Percentiles rank a stretch among this genome's conserved stretches.
Evolutionary conservation across 2,797 vertebrate genomes (phyloP).

Genomic region (Mormyrus hasselquistii): DNA sequence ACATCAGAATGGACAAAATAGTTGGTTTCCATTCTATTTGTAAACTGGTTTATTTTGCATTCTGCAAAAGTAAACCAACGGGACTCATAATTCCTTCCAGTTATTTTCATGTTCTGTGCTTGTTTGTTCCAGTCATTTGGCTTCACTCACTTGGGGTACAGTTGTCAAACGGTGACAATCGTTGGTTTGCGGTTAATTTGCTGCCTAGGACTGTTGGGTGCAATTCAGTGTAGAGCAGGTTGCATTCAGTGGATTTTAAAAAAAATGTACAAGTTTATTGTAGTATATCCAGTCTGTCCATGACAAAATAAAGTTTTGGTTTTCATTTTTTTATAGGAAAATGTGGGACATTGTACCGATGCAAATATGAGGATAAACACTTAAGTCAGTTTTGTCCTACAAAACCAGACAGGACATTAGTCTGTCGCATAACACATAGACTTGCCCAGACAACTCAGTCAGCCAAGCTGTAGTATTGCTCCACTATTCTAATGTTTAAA

Average conservation of each 20-base stretch:
- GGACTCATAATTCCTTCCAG: not conserved
- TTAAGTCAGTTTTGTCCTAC: constrained; percentile 5
- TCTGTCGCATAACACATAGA: not conserved
- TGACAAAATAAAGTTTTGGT: not conserved
- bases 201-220: not conserved
- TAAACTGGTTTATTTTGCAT: not conserved
- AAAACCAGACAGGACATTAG: not conserved
- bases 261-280: not conserved
- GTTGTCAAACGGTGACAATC: not conserved
- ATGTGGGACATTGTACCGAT: not conserved
- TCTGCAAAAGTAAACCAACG: not conserved
- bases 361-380: not conserved
- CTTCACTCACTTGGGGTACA: not conserved
- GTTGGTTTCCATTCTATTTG: not conserved
- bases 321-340: not conserved
- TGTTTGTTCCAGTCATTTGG: not conserved
- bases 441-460: not conserved
- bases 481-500: not conserved
- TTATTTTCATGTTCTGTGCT: not conserved
- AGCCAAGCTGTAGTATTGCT: not conserved
- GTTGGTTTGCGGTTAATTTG: not conserved
- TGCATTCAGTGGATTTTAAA: not conserved
- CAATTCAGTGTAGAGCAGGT: not conserved
- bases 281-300: not conserved
- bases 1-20: not conserved